Percentiles rank a stretch among this genome's conserved stretches.
These are phyloP conservation scores for Xenops minutus DNA, from an alignment of 2,797 vertebrate species.

Conservation along the genomic window DNA sequence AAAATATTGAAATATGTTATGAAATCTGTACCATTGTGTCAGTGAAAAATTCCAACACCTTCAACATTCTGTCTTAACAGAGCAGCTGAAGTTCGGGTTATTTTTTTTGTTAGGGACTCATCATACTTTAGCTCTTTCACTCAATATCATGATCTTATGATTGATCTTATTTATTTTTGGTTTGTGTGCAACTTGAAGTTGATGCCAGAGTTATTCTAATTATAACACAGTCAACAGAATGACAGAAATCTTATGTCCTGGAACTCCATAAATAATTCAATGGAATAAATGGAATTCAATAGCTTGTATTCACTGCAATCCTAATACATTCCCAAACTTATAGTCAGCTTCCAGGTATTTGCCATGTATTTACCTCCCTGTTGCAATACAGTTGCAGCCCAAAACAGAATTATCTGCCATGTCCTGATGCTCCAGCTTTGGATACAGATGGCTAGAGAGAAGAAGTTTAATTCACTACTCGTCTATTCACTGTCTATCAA, in stretches of 20 bases:
- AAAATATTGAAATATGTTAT: conserved; percentile 37
- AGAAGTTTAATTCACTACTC: conserved; percentile 12
- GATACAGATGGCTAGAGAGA: conserved; percentile 31
- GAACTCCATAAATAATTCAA: conserved; percentile 34
- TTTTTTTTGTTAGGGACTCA: background rate
- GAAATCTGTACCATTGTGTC: conserved; percentile 28
- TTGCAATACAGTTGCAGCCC: background rate
- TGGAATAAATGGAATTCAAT: background rate
- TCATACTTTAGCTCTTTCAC: conserved; percentile 11
- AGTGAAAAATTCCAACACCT: conserved; percentile 29
- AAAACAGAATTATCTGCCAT: background rate
- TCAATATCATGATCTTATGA: conserved; percentile 31
- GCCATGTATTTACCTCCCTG: background rate
- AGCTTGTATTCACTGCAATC: background rate
- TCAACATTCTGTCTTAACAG: conserved; percentile 22
- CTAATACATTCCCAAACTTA: background rate
- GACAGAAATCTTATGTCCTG: conserved; percentile 49
- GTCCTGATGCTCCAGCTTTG: background rate
- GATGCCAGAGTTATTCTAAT: conserved; percentile 45
- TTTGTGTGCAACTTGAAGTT: background rate
- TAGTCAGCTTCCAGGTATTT: background rate
- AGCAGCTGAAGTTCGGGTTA: background rate
- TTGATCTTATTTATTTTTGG: conserved; percentile 55
- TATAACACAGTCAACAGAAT: conserved; percentile 45
- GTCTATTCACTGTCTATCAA: conserved; percentile 45